Conservation (phyloP, 2,113 vertebrate species). For the Hyla sarda region DNA sequence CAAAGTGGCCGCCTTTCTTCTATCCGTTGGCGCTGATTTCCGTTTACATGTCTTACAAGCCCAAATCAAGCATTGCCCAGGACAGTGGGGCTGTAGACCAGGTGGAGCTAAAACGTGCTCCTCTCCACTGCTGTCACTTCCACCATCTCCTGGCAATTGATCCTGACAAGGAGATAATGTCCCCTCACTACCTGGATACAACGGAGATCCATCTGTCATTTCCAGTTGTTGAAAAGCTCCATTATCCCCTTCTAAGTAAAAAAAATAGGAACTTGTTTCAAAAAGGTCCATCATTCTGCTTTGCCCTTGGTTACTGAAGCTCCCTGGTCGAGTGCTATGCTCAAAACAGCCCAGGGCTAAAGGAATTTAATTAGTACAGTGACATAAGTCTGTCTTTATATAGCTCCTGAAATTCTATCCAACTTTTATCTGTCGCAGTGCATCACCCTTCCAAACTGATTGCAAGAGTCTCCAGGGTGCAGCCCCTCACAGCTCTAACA, state of each 20-base stretch:
- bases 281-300: slow-evolving; percentile 99
- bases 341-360: slow-evolving; percentile 78
- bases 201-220: slow-evolving; percentile 87
- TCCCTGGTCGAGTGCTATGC: slow-evolving; percentile 69
- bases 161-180: slow-evolving; percentile 87
- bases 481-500: slow-evolving; percentile 60
- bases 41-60: slow-evolving; percentile 97
- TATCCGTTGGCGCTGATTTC: slow-evolving; percentile 91
- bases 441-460: slow-evolving; percentile 81
- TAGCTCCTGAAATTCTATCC: slow-evolving; percentile 97
- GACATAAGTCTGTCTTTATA: slow-evolving; percentile 96
- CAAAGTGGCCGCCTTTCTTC: slow-evolving; percentile 93
- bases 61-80: slow-evolving; percentile 95
- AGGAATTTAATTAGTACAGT: slow-evolving; percentile 96
- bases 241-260: slow-evolving; percentile 92
- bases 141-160: slow-evolving; percentile 80
- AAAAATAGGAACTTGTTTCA: slow-evolving; percentile 96
- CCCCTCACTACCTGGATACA: slow-evolving; percentile 87
- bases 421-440: slow-evolving; percentile 87
- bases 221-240: slow-evolving; percentile 89
- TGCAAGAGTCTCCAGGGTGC: slow-evolving; percentile 71
- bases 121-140: slow-evolving; percentile 91
- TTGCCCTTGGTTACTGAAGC: slow-evolving; percentile 72
- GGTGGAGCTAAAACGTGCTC: slow-evolving; percentile 94
- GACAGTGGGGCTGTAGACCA: slow-evolving; percentile 88